Evolutionary conservation across 2,113 vertebrate genomes (phyloP).

Genomic region (Chloroceryle aenea): DNA sequence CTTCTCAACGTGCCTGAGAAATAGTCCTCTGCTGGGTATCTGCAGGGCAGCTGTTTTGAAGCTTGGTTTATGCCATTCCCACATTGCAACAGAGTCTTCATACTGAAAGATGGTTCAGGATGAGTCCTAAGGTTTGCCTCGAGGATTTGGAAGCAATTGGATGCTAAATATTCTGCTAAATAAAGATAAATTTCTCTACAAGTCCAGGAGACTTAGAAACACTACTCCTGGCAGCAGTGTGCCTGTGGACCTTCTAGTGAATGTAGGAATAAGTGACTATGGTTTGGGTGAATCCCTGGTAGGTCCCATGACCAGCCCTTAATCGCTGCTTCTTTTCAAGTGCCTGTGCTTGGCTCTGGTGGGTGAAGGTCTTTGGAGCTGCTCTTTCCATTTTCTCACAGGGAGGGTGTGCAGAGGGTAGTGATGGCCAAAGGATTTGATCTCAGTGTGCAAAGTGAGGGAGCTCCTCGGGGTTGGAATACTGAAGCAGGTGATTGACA

Average conservation of each 20-base stretch:
- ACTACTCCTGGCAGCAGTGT: not conserved
- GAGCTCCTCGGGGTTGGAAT: not conserved
- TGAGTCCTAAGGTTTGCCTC: not conserved
- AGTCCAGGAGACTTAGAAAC: not conserved
- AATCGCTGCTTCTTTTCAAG: fast-evolving
- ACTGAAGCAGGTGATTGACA: not conserved
- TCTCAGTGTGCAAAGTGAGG: not conserved
- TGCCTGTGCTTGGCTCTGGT: not conserved
- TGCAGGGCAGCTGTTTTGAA: not conserved
- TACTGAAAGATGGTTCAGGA: not conserved
- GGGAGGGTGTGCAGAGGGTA: not conserved
- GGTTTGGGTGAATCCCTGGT: not conserved
- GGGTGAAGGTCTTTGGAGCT: not conserved
- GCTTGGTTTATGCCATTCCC: not conserved
- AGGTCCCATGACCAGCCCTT: not conserved
- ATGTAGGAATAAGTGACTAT: not conserved
- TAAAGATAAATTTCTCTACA: too few relatives aligned
- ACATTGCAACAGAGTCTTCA: not conserved
- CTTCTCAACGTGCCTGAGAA: not conserved
- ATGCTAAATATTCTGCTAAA: not conserved
- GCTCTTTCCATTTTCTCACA: not conserved
- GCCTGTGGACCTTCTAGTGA: not conserved
- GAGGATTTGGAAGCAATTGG: not conserved
- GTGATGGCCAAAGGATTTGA: not conserved
- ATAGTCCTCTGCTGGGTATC: not conserved